phyloP scores from a whole-genome alignment of 1,140 invertebrate species.

The Drosophila trapezifrons region DNA sequence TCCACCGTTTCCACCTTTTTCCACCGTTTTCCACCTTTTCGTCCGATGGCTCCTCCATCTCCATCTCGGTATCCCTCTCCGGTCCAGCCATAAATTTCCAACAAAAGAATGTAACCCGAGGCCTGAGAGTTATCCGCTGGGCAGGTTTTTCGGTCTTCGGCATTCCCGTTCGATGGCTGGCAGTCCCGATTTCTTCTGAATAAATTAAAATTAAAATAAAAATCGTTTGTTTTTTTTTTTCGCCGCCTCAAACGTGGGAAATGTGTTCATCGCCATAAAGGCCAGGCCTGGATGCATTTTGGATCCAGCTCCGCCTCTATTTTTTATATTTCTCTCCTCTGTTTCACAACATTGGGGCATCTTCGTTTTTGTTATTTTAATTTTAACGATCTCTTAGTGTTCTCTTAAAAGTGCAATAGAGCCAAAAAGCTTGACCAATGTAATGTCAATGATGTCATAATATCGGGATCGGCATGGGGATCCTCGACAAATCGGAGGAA shows the following conservation, averaged over 20 bases:
- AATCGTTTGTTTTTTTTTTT: conserved; percentile 47
- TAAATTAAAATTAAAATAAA: conserved; percentile 81
- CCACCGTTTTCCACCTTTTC: conserved; percentile 33
- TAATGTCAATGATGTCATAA: conserved; percentile 53
- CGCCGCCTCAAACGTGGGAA: conserved; percentile 69
- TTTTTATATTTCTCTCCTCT: conserved; percentile 7
- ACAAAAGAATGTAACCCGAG: conserved; percentile 80
- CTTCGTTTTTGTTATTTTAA: conserved; percentile 51
- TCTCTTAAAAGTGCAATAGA: conserved; percentile 58
- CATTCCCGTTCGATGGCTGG: conserved; percentile 72
- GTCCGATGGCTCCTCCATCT: conserved; percentile 56
- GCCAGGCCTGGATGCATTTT: conserved; percentile 18
- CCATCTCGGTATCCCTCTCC: conserved; percentile 13
- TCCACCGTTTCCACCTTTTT: conserved; percentile 75
- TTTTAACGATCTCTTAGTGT: conserved; percentile 70
- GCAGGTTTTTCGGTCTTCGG: conserved; percentile 47
- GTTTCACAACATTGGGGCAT: conserved; percentile 45
- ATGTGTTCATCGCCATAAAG: conserved; percentile 65
- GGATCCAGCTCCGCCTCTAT: not conserved
- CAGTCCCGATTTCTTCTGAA: conserved; percentile 80
- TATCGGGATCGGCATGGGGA: not conserved
- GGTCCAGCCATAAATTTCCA: conserved; percentile 70
- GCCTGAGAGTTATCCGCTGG: conserved; percentile 57
- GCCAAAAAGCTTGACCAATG: conserved; percentile 48
- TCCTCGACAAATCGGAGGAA: conserved; percentile 6